Evolutionary conservation across 1,140 invertebrate genomes (phyloP).

Genomic region (Ridgeia piscesae): DNA sequence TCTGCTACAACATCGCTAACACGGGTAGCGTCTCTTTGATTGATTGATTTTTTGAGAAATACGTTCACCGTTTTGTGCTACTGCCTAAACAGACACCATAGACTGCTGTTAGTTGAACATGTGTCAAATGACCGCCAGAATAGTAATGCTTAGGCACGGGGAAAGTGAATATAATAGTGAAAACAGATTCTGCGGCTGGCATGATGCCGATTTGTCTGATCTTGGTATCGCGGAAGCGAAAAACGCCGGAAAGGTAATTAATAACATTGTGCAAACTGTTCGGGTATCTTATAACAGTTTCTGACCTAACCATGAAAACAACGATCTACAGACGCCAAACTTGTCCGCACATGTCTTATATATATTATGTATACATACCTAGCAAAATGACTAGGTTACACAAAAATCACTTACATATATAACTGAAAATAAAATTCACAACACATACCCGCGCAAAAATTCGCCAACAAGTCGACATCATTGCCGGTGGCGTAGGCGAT

Average conservation of each 20-base stretch:
- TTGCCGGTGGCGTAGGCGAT: too few species aligned
- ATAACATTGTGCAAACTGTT: not conserved
- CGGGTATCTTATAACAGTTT: too few species aligned
- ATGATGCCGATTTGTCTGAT: conserved; percentile 57
- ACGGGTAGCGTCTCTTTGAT: not conserved
- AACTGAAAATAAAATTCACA: too few species aligned
- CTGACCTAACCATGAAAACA: too few species aligned
- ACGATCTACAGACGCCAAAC: too few species aligned
- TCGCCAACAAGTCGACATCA: too few species aligned
- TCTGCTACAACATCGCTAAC: not conserved
- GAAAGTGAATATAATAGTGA: conserved; percentile 95
- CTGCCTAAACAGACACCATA: not conserved
- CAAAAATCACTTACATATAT: too few species aligned
- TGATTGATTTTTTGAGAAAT: not conserved
- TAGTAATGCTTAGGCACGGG: conserved; percentile 93
- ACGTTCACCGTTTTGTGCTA: not conserved
- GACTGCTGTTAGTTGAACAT: not conserved
- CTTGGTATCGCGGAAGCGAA: conserved; percentile 80
- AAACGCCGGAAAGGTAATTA: conserved; percentile 76
- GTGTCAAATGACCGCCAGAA: conserved; percentile 74
- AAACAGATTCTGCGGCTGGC: conserved; percentile 92
- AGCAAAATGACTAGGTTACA: too few species aligned
- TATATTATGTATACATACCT: too few species aligned
- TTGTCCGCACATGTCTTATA: too few species aligned
- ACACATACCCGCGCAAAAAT: too few species aligned